Evolutionary conservation across 2,797 vertebrate genomes (phyloP).

Genomic region (Nyctibius grandis): DNA sequence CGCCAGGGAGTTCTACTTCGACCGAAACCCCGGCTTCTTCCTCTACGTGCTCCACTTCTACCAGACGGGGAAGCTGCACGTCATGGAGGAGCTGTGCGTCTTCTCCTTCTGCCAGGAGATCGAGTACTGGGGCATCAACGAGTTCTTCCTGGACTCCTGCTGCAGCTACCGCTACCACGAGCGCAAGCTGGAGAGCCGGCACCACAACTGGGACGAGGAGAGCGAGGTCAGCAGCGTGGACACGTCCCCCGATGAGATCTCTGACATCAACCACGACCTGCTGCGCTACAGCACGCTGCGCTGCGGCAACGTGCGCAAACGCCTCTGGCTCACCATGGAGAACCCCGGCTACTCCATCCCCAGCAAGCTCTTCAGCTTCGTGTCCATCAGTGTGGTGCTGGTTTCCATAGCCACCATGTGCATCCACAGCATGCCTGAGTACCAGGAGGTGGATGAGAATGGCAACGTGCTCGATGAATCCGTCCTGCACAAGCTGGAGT

Average conservation of each 20-base stretch:
- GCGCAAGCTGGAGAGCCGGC: conserved; percentile 87
- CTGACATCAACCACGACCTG: conserved; percentile 89
- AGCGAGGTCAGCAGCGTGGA: conserved; percentile 93
- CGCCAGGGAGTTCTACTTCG: conserved; percentile 94
- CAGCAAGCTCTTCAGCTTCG: conserved; percentile 93
- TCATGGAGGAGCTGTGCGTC: conserved; percentile 95
- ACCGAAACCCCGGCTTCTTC: conserved; percentile 91
- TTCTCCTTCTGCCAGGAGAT: conserved; percentile 99
- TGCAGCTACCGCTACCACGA: conserved; percentile 95
- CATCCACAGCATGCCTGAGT: conserved; percentile 94
- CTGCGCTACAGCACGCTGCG: conserved; percentile 84
- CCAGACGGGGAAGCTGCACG: conserved; percentile 92
- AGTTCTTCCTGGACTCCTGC: conserved; percentile 93
- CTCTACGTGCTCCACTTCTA: conserved; percentile 95
- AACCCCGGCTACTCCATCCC: conserved; percentile 97
- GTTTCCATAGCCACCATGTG: conserved; percentile 93
- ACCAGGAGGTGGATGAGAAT: conserved; percentile 82
- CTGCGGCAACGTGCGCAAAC: conserved; percentile 84
- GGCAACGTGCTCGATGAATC: conserved; percentile 80
- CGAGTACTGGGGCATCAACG: conserved; percentile 97
- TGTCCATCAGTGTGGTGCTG: conserved; percentile 91
- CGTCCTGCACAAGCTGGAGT: conserved; percentile 85
- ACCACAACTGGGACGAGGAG: conserved; percentile 92
- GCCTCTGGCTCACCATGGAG: conserved; percentile 96
- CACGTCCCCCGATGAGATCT: conserved; percentile 92